phyloP scores from a whole-genome alignment of 2,797 vertebrate species.

The Luscinia luscinia region DNA sequence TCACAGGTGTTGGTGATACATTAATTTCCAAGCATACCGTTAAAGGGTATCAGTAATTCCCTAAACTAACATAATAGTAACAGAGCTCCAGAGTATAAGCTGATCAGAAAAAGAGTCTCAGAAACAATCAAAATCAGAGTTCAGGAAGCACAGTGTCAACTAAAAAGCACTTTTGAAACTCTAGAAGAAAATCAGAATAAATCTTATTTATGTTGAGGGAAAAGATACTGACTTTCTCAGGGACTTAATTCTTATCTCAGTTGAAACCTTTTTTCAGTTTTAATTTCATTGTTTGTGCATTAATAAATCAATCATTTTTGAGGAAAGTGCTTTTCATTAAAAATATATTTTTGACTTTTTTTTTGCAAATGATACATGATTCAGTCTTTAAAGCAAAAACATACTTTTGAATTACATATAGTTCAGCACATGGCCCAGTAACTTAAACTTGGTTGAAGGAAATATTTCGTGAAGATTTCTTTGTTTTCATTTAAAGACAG shows the following conservation, averaged over 20 bases:
- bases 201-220: background rate
- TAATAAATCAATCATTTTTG: background rate
- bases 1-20: background rate
- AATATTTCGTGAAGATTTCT: background rate
- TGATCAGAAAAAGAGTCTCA: background rate
- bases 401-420: background rate
- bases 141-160: background rate
- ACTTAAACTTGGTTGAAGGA: background rate
- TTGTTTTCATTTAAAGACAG: background rate
- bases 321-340: background rate
- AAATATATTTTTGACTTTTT: background rate
- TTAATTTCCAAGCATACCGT: background rate
- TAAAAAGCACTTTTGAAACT: background rate
- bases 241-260: background rate
- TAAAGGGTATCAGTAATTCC: background rate
- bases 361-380: background rate
- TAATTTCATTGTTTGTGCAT: background rate
- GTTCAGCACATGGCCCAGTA: background rate
- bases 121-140: background rate
- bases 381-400: background rate
- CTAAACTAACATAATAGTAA: background rate
- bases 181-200: background rate
- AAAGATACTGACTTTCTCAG: background rate
- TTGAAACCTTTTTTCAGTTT: background rate
- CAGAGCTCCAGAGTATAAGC: background rate